Percentiles rank a stretch among this genome's conserved stretches.
phyloP scores from a whole-genome alignment of 2,113 vertebrate species.

The Shinisaurus crocodilurus region DNA sequence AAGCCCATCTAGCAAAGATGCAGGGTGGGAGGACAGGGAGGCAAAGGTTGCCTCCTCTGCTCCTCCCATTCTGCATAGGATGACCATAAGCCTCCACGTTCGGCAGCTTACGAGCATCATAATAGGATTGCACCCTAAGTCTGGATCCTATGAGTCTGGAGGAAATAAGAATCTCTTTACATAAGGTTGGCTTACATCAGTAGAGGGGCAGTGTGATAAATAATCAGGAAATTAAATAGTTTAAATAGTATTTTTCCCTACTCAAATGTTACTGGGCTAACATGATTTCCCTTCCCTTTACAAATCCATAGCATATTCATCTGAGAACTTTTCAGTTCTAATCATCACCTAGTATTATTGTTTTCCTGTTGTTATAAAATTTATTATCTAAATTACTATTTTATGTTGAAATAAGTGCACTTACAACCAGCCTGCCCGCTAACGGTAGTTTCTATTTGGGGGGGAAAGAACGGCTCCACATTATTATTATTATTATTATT shows the following conservation, averaged over 20 bases:
- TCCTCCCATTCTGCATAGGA: no score
- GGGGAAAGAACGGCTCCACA: no score
- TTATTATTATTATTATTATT: no score
- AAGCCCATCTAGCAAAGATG: no score
- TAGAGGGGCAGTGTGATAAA: not conserved
- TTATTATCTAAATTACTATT: not conserved
- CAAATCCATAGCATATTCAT: not conserved
- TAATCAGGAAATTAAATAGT: not conserved
- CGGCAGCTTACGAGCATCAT: no score
- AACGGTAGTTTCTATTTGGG: not conserved
- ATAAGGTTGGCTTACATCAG: not conserved
- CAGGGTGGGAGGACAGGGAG: no score
- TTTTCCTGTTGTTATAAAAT: no score
- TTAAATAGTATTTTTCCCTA: not conserved
- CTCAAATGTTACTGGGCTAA: not conserved
- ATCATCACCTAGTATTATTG: not conserved
- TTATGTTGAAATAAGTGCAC: not conserved
- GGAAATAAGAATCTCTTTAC: not conserved
- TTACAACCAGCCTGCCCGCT: not conserved
- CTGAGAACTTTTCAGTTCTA: not conserved
- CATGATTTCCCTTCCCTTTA: not conserved
- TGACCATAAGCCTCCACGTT: not conserved
- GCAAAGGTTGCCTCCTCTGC: no score
- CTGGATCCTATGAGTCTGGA: not conserved
- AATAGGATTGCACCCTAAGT: not conserved